Evolutionary conservation across 2,888 invertebrate genomes (phyloP), one percentile per base, ranked within the genome.

Genomic region (Cephus rjabovi): DNA sequence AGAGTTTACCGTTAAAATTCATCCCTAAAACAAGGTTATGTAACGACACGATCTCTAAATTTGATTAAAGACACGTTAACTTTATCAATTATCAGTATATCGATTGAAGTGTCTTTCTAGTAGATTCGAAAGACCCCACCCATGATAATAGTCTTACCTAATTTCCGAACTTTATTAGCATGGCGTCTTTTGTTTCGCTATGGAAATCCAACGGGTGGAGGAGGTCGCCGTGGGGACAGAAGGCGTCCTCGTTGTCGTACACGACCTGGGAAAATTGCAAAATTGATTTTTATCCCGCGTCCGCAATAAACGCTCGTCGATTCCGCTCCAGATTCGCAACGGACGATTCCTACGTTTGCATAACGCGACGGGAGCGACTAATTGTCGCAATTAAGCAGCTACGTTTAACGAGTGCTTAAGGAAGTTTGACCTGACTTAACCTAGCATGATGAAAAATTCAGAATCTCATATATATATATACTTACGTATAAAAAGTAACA

Each of bases 201-300:
- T 74, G 35, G n/a, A 12, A 74, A 37, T 34, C 23, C 3, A 33
- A 15, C 11, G 31, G 23, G 34, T 33, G 35, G 12, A 33, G 31
- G 23, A 34, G 69, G 15, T 35, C 31, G 69, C 30, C 30, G 73
- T 23, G 37, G 34, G 37, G 33, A 35, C 35, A 30, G 56, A 35
- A 11, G 70, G n/a, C 71, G 71, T 34, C 31, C 9, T 9, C 31
- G 71, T 71, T 11, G 34, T 71, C 71, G 71, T 34, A 71, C 71
- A n/a, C 74, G 40, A 77, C 88, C 86, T 89, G 90, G 88, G 90
- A 90, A 90, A 87, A 87, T 90, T 89, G 86, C 89, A 87, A 88
- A 88, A 89, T 84, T 83, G 84, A 89, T 90, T 90, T 87, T 89
- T 88, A 87, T 88, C 83, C 79, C 81, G 81, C 79, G 77, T 75